Evolutionary conservation across 2,797 vertebrate species (phyloP).

Genomic region (Coilia nasus): DNA sequence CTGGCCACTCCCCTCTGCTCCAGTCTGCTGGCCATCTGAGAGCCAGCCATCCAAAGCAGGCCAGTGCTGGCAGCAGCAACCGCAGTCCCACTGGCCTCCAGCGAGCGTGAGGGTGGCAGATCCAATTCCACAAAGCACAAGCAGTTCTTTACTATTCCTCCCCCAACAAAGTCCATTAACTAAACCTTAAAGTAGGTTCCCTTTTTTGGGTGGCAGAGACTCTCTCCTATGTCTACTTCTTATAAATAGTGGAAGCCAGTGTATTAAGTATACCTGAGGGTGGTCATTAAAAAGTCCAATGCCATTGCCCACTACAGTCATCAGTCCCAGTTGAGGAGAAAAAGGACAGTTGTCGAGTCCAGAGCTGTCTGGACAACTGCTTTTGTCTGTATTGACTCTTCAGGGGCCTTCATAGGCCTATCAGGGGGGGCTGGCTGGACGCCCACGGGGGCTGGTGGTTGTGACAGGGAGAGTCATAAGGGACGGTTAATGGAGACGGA

Average conservation of each 20-base stretch:
- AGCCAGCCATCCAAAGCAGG: constrained; percentile 51
- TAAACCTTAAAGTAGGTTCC: neutral
- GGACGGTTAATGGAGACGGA: constrained; percentile 57
- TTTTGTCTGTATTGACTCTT: neutral
- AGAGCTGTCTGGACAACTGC: neutral
- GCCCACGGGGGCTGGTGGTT: neutral
- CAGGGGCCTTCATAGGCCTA: neutral
- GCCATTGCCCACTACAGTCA: no score
- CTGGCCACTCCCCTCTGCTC: constrained; percentile 40
- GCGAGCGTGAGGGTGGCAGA: neutral
- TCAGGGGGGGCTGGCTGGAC: neutral
- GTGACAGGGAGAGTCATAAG: constrained; percentile 23
- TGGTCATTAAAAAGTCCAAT: no score
- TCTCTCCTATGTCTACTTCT: neutral
- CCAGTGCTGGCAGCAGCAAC: constrained; percentile 41
- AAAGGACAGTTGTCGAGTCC: neutral
- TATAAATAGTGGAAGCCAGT: neutral
- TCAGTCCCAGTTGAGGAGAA: no score
- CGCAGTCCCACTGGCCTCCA: neutral
- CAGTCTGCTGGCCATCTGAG: constrained; percentile 59
- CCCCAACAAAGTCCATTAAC: neutral
- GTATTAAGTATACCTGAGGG: no score
- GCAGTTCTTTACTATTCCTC: neutral
- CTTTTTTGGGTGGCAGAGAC: neutral
- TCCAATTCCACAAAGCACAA: neutral